Evolutionary conservation across 2,888 invertebrate species (phyloP).

Genomic region (Mantis religiosa): DNA sequence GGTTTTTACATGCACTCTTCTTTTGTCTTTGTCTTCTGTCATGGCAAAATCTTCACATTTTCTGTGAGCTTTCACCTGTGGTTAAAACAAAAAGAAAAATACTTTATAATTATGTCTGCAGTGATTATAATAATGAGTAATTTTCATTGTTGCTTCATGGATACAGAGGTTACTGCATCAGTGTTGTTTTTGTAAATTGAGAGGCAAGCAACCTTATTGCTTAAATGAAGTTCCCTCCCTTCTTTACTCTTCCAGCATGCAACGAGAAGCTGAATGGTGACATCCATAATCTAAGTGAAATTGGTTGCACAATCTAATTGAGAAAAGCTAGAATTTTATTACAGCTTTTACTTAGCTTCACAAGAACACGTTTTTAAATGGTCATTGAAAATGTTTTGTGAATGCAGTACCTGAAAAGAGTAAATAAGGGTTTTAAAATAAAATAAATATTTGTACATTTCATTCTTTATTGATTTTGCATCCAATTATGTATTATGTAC

Average conservation of each 20-base stretch:
- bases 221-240: background rate
- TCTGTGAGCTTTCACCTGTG: conserved; percentile 19
- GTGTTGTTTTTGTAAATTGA: background rate
- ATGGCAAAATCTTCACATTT: background rate
- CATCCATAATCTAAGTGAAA: background rate
- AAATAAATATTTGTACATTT: background rate
- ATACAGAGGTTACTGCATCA: background rate
- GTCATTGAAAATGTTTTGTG: background rate
- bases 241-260: background rate
- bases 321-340: background rate
- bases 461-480: background rate
- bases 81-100: background rate
- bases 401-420: background rate
- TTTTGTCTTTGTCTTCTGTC: background rate
- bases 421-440: background rate
- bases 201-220: background rate
- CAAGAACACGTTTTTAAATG: background rate
- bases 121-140: background rate
- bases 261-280: background rate
- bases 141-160: conserved; percentile 8
- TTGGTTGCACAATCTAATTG: background rate
- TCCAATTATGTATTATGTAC: background rate
- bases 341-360: background rate
- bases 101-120: background rate
- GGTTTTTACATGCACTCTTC: background rate